Percentiles rank a stretch among this genome's conserved stretches.
Evolutionary conservation across 2,888 invertebrate genomes (phyloP).

Genomic region (Parnassius apollo): DNA sequence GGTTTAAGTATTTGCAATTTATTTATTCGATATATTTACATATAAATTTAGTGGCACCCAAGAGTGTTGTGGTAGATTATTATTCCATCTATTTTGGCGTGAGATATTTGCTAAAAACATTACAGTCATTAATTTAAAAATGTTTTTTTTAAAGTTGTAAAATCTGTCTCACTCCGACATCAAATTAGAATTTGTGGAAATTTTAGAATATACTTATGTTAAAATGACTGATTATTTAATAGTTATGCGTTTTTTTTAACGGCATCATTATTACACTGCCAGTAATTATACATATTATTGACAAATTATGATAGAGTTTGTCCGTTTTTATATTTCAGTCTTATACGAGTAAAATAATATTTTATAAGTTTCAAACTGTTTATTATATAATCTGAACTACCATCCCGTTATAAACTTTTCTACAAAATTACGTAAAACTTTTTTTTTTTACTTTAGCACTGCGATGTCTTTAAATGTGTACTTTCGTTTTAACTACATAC

Average conservation of each 20-base stretch:
- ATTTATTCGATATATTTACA: slow-evolving; percentile 79
- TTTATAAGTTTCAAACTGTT: slow-evolving; percentile 75
- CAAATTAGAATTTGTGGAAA: slow-evolving; percentile 77
- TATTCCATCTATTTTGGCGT: slow-evolving; percentile 71
- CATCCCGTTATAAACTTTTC: slow-evolving; percentile 34
- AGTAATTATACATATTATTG: slow-evolving; percentile 68
- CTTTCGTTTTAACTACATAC: slow-evolving; percentile 30
- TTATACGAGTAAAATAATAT: slow-evolving; percentile 71
- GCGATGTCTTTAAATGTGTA: slow-evolving; percentile 45
- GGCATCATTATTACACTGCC: slow-evolving; percentile 76
- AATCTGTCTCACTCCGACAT: slow-evolving; percentile 72
- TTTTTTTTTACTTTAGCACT: slow-evolving; percentile 52
- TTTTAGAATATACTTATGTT: slow-evolving; percentile 79
- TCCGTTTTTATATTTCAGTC: slow-evolving; percentile 79
- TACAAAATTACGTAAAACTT: slow-evolving; percentile 37
- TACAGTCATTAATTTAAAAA: slow-evolving; percentile 79
- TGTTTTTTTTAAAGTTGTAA: slow-evolving; percentile 73
- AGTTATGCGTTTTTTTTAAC: slow-evolving; percentile 72
- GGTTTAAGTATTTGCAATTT: slow-evolving; percentile 82
- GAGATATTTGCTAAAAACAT: slow-evolving; percentile 68
- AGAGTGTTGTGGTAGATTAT: slow-evolving; percentile 81
- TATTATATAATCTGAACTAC: slow-evolving; percentile 47
- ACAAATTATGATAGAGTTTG: slow-evolving; percentile 73
- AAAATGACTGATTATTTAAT: slow-evolving; percentile 80
- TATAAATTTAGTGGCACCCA: slow-evolving; percentile 80